Evolutionary conservation across 2,797 vertebrate species (phyloP), one percentile per base, ranked within the genome.

Genomic region (Dendrocincla fuliginosa): DNA sequence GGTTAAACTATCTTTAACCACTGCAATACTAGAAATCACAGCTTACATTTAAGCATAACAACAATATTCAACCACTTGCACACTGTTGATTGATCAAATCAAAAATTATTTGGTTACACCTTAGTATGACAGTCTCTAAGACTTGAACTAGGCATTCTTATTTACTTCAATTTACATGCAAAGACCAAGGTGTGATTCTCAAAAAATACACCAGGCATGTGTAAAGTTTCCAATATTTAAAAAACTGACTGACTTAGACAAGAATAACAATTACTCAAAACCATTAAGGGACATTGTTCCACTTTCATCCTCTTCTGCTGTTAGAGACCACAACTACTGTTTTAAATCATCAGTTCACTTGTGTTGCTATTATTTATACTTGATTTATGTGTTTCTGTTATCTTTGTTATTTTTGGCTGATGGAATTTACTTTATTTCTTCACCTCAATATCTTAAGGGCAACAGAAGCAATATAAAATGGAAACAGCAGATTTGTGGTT

Each of bases 341-440:
- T 95, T 94, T 84, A 95, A 91, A 87, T 60, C 27, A 32, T 92
- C 82, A 25, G 41, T 70, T 92, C 76, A 88, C 25, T 90, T 68
- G 42, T 78, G 42, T 61, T 81, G 81, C 53, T 92, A 91, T 90
- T 95, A 93, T 69, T 95, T 94, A 88, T 80, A 88, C 22, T 91
- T 97, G 96, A 97, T 97, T 96, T 96, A 97, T 97, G 95, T 87
- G 84, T 79, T 89, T 96, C 87, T 92, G 87, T 94, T 96, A 96
- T 95, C 96, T 93, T 91, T 95, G 77, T 93, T 96, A 92, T 93
- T 95, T 96, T 94, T 95, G 93, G 88, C 50, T 91, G 95, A 96
- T 97, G 68, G 91, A 96, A 97, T 95, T 95, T 91, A 84, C 41
- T 92, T 92, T 68, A 95, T 93, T 96, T 95, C 84, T 96, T 97